Percentiles rank a stretch among this genome's conserved stretches.
phyloP scores from a whole-genome alignment of 2,113 vertebrate genomes.

The Rhynchomys soricoides region DNA sequence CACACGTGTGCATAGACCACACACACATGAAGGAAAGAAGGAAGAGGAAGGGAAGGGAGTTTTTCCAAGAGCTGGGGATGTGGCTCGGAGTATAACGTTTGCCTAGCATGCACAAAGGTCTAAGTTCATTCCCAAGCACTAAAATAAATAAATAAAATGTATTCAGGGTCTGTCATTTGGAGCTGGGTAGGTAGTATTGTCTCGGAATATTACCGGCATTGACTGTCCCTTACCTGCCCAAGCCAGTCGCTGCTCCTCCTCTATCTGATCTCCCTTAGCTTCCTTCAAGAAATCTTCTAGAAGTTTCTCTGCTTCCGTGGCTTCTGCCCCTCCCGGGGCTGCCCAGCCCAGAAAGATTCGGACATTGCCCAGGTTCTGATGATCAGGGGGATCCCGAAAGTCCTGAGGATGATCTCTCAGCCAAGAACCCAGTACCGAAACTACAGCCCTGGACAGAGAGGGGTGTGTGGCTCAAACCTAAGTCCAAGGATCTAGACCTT shows the following conservation, averaged over 20 bases:
- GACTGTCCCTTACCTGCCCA: constrained; percentile 57
- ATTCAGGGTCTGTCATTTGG: background rate
- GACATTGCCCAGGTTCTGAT: constrained; percentile 83
- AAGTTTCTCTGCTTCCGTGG: constrained; percentile 84
- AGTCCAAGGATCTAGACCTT: background rate
- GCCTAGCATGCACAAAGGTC: background rate
- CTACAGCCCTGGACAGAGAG: constrained; percentile 75
- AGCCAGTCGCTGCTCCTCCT: background rate
- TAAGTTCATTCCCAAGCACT: background rate
- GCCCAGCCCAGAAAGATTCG: constrained; percentile 84
- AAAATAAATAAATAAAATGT: background rate
- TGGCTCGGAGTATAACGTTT: background rate
- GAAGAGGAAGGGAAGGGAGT: background rate
- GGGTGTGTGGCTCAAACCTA: background rate
- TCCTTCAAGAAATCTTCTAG: constrained; percentile 84
- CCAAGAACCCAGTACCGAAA: constrained; percentile 89
- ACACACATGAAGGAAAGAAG: background rate
- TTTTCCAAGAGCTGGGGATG: background rate
- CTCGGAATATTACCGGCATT: fast-evolving
- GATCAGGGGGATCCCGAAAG: constrained; percentile 88
- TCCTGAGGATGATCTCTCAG: constrained; percentile 90
- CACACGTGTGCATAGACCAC: background rate
- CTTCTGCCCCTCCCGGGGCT: constrained; percentile 80
- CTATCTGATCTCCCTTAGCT: constrained; percentile 57
- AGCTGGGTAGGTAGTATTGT: background rate